Evolutionary conservation across 2,888 invertebrate genomes (phyloP).

Genomic region (Brassicogethes aeneus): DNA sequence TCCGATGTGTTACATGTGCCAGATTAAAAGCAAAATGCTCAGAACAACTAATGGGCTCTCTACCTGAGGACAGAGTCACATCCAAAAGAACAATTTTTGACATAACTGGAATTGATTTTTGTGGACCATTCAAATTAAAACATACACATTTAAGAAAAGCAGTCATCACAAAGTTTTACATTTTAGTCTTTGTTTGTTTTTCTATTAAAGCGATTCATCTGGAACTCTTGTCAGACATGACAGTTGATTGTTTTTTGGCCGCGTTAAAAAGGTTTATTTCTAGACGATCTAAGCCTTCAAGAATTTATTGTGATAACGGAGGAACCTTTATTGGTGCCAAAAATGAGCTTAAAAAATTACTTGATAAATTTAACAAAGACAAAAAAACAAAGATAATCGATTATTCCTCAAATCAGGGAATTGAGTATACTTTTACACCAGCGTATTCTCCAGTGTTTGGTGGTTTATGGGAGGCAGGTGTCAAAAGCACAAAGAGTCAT

Average conservation of each 20-base stretch:
- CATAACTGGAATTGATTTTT: no score
- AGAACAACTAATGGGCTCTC: no score
- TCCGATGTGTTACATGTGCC: no score
- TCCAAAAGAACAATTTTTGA: no score
- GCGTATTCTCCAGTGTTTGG: neutral
- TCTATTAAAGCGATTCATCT: conserved; percentile 10
- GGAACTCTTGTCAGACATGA: conserved; percentile 10
- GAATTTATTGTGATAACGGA: conserved; percentile 10
- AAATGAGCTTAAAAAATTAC: conserved; percentile 6
- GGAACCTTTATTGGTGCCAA: conserved; percentile 10
- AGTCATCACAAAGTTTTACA: no score
- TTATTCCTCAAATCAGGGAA: neutral
- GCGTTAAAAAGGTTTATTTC: conserved; percentile 10
- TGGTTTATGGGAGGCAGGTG: neutral
- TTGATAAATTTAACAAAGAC: neutral
- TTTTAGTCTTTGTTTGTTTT: conserved; percentile 14
- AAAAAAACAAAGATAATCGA: neutral
- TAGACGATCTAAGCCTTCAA: conserved; percentile 7
- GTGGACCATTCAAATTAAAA: no score
- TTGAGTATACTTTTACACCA: neutral
- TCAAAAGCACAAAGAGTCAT: neutral
- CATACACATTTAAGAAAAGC: no score
- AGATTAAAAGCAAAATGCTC: no score
- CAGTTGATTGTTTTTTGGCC: conserved; percentile 9
- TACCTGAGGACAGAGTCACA: no score